phyloP scores from a whole-genome alignment of 2,113 vertebrate species.

The Eolophus roseicapilla region DNA sequence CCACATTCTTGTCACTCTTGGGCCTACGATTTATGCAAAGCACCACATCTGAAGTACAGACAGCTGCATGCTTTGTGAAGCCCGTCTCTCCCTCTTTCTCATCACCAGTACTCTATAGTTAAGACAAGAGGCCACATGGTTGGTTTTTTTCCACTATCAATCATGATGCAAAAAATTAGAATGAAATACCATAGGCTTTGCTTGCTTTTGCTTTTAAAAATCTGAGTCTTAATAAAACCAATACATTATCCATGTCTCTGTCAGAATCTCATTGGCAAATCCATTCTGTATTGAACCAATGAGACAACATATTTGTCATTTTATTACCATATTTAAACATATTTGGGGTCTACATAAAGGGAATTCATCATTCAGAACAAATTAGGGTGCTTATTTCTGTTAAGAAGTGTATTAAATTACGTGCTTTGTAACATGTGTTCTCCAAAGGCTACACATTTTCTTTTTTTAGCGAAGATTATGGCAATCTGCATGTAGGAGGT shows the following conservation, averaged over 20 bases:
- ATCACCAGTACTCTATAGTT: too few relatives aligned
- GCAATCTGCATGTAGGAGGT: background rate
- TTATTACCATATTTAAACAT: background rate
- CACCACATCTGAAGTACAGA: background rate
- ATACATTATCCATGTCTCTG: background rate
- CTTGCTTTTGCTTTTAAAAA: background rate
- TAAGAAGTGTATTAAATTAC: background rate
- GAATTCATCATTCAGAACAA: background rate
- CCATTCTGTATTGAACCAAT: background rate
- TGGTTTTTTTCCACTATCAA: background rate
- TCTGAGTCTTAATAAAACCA: background rate
- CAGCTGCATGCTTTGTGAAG: background rate
- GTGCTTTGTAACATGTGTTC: background rate
- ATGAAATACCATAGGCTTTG: background rate
- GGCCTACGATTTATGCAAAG: background rate
- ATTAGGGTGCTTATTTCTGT: background rate
- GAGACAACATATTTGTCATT: background rate
- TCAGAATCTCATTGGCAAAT: background rate
- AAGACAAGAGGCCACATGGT: background rate
- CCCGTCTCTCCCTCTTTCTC: background rate
- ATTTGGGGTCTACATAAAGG: background rate
- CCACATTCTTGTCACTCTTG: background rate
- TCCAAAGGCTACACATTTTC: background rate
- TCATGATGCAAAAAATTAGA: background rate
- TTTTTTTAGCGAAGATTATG: background rate